Evolutionary conservation across 2,888 invertebrate species (phyloP), one percentile per base, ranked within the genome.

Genomic region (Andrena chrysosceles): DNA sequence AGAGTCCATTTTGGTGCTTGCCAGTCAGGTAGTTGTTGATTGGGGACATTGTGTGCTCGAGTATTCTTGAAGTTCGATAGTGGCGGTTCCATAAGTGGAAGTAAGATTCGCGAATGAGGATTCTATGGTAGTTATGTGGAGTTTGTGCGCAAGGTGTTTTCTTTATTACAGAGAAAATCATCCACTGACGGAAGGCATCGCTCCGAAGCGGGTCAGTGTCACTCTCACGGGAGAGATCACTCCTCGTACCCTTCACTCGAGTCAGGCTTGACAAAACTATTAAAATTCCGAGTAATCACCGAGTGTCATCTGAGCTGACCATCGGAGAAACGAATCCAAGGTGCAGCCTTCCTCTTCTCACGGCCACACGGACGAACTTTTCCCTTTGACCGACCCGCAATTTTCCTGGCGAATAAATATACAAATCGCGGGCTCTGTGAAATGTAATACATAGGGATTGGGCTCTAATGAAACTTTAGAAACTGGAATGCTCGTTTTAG

Each of bases 141-240:
- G 10, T 20, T 23, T 52, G 31, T 31, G 62, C n/a, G 62, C 31
- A 33, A 7, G 60, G 2, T 8, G 42, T 33, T 7, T 20, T 33
- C 23, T 35, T 63, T 62, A 52, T 66, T 35, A 23, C 59, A 63
- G 59, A 56, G 74, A 71, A 84, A 84, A 79, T 84, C 63, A 64
- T 64, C 67, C 66, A 70, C 56, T 59, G 69, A 83, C 63, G 64
- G 68, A 59, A 75, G 68, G 70, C 74, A 74, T 85, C 77, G 62
- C 54, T 20, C 54, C 26, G 64, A 85, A 85, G 83, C 77, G 54
- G 85, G 85, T 85, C 85, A 85, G 83, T 85, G 85, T 83, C 85
- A 80, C 79, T 85, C 85, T 85, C 82, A 62, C 79, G 79, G 33
- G 79, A 85, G 85, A 79, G 69, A 85, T 85, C 83, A 72, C 42